phyloP scores from a whole-genome alignment of 2,888 invertebrate genomes.

The Urechis unicinctus region DNA sequence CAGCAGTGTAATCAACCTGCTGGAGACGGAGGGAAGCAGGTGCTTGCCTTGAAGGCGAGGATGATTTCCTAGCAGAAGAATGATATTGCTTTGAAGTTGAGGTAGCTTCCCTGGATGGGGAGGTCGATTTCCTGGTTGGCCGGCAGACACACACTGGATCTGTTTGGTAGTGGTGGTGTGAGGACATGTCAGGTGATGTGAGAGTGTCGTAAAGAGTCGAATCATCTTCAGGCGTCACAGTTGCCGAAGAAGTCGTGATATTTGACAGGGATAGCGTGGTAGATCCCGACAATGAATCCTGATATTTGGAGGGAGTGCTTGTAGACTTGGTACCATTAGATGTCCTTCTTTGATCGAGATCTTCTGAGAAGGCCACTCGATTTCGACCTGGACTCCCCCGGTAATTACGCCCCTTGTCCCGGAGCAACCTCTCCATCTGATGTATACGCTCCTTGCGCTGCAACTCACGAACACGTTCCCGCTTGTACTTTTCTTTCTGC shows the following conservation, averaged over 20 bases:
- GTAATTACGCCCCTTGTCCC: slow-evolving; percentile 11
- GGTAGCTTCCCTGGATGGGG: no score
- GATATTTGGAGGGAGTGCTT: no score
- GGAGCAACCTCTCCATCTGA: slow-evolving; percentile 32
- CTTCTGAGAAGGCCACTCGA: background rate
- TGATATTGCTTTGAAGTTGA: background rate
- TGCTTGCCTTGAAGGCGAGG: background rate
- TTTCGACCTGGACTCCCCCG: background rate
- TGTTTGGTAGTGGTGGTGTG: no score
- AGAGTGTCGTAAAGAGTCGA: no score
- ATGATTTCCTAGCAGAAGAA: background rate
- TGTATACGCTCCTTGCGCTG: slow-evolving; percentile 34
- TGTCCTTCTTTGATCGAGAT: background rate
- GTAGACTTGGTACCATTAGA: background rate
- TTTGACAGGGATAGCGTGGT: slow-evolving; percentile 2
- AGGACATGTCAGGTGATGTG: no score
- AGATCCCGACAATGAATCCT: no score
- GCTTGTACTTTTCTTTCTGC: slow-evolving; percentile 38
- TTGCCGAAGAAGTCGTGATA: slow-evolving; percentile 3
- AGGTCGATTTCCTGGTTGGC: no score
- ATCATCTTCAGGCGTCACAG: background rate
- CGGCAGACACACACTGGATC: no score
- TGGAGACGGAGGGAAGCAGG: background rate
- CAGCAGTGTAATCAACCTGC: background rate
- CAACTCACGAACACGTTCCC: slow-evolving; percentile 30